Base-by-base conservation (phyloP, 2,113 vertebrate species). In the Laticauda laticaudata region DNA sequence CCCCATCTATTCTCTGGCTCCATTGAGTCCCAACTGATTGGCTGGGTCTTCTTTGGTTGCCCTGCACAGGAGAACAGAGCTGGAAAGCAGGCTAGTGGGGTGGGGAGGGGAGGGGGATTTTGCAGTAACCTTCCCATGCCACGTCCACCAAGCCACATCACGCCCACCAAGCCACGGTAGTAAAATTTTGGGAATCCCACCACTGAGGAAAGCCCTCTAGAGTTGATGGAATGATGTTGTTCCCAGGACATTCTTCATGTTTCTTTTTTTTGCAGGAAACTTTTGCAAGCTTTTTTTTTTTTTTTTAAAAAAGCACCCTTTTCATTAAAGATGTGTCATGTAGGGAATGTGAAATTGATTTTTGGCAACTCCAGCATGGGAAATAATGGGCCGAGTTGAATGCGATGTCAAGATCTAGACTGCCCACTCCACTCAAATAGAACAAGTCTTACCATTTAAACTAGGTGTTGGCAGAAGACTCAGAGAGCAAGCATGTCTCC, bases 401-500 rank as follows among this genome's bases (percentile, higher is more conserved):
- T 39, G 34, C 3, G 15, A 81, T 4, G 7, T 10, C 75, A 43
- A 43, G 18, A 34, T 43, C 18, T 81, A 81, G 15, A 9, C 8
- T 21, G 18, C 75, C 75, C 34, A 0, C 75, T 81, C 34, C 75
- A 39, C 75, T 81, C 75, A 21, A 43, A 0, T 0, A 0, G 0
- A 0, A n/a, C 43, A 11, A 56, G 53, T 96, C 98, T 98, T 98
- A 99, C 98, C 98, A 96, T 97, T 98, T 93, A 98, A 90, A 0
- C 97, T 97, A 29, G 97, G 94, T 0, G 97, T 98, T 6, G 98
- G 98, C 29, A 98, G 97, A 93, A 98, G 96, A 95, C 97, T 98
- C 93, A 96, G 96, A 90, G 96, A 97, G 55, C 97, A 96, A 86
- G 97, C 97, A 93, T 96, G 97, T 9, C 97, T 97, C 93, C 98